phyloP scores from a whole-genome alignment of 2,888 invertebrate species.

The Pristionchus maxplancki region DNA sequence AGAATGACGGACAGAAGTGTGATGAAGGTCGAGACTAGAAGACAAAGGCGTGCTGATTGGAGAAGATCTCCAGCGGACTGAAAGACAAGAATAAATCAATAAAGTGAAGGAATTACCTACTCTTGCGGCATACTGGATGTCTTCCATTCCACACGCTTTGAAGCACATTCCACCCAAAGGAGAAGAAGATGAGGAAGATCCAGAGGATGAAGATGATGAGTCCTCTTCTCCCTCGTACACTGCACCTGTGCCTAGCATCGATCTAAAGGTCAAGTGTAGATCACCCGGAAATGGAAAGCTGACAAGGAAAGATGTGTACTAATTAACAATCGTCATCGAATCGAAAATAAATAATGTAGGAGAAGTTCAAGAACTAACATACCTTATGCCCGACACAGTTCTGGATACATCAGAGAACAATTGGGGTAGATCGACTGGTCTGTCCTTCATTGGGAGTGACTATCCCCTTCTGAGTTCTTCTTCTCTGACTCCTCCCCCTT shows the following conservation, averaged over 20 bases:
- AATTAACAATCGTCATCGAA: too few species aligned
- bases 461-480: not conserved
- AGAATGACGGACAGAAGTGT: slow-evolving; percentile 59
- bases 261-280: not conserved
- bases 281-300: too few species aligned
- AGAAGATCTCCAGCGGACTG: slow-evolving; percentile 75
- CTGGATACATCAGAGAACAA: slow-evolving; percentile 73
- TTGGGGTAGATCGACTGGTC: slow-evolving; percentile 71
- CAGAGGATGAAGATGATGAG: not conserved
- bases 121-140: slow-evolving; percentile 74
- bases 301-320: too few species aligned
- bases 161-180: slow-evolving; percentile 63
- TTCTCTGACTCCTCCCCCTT: not conserved
- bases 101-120: slow-evolving; percentile 56
- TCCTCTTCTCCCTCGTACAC: slow-evolving; percentile 5
- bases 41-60: slow-evolving; percentile 64
- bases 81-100: slow-evolving; percentile 53
- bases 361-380: not conserved
- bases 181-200: slow-evolving; percentile 15
- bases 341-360: too few species aligned
- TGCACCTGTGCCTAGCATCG: slow-evolving; percentile 30
- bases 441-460: slow-evolving; percentile 60
- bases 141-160: slow-evolving; percentile 76
- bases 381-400: slow-evolving; percentile 70
- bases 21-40: slow-evolving; percentile 62